phyloP scores from a whole-genome alignment of 2,888 invertebrate genomes.

The Xestoiulus laeticollis region DNA sequence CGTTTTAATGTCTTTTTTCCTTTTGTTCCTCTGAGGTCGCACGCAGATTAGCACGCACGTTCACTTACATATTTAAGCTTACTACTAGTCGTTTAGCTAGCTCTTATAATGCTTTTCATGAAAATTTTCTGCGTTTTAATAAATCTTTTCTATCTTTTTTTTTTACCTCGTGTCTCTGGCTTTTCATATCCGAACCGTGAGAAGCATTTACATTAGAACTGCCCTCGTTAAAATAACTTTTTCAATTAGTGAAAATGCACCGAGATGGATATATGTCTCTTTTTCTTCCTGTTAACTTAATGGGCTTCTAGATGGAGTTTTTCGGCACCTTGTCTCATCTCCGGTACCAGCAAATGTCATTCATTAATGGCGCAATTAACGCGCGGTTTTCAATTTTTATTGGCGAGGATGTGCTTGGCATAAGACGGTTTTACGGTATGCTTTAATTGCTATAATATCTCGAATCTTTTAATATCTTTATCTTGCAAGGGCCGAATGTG shows the following conservation, averaged over 20 bases:
- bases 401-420: too few relatives aligned
- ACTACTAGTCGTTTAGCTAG: not conserved
- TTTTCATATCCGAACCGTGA: not conserved
- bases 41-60: conserved; percentile 6
- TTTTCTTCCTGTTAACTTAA: not conserved
- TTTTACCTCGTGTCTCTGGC: not conserved
- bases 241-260: not conserved
- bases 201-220: not conserved
- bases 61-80: conserved; percentile 6
- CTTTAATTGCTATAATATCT: too few relatives aligned
- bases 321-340: not conserved
- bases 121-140: not conserved
- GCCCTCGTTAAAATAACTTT: not conserved
- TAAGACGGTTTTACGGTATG: too few relatives aligned
- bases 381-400: not conserved
- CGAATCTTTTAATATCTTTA: not conserved
- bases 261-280: not conserved
- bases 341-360: not conserved
- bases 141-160: not conserved
- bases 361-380: not conserved
- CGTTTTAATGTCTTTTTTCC: not conserved
- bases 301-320: not conserved
- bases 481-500: too few relatives aligned
- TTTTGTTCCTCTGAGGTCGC: not conserved
- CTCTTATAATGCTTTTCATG: not conserved